Conservation (phyloP, 2,888 invertebrate species). For the Schizaphis graminum region DNA sequence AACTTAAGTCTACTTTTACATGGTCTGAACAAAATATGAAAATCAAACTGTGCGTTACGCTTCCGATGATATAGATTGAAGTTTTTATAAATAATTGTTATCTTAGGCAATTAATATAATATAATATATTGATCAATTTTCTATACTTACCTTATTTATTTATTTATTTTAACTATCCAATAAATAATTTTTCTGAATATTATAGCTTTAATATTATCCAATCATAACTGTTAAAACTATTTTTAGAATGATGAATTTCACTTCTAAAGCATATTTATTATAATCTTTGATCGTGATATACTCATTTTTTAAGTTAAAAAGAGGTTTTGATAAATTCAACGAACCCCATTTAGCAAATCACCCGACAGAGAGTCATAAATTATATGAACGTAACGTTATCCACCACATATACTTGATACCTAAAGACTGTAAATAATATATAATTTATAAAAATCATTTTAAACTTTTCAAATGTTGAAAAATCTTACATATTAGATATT, state of each 20-base stretch:
- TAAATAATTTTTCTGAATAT: background rate
- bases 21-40: background rate
- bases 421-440: conserved; percentile 4
- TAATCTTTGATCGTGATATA: background rate
- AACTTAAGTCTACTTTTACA: background rate
- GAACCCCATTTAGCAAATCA: conserved; percentile 25
- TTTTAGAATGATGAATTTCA: background rate
- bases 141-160: too few relatives aligned
- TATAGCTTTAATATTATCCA: background rate
- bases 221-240: background rate
- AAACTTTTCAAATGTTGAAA: background rate
- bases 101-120: background rate
- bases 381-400: conserved; percentile 27
- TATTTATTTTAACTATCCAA: background rate
- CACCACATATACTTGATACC: conserved; percentile 4
- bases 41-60: background rate
- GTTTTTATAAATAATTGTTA: background rate
- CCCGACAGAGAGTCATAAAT: background rate
- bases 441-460: background rate
- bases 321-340: conserved; percentile 13
- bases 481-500: background rate
- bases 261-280: background rate
- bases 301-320: background rate
- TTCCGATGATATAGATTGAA: background rate
- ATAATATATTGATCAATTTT: background rate